phyloP scores from a whole-genome alignment of 2,888 invertebrate genomes.

The Auanema freiburgensis region DNA sequence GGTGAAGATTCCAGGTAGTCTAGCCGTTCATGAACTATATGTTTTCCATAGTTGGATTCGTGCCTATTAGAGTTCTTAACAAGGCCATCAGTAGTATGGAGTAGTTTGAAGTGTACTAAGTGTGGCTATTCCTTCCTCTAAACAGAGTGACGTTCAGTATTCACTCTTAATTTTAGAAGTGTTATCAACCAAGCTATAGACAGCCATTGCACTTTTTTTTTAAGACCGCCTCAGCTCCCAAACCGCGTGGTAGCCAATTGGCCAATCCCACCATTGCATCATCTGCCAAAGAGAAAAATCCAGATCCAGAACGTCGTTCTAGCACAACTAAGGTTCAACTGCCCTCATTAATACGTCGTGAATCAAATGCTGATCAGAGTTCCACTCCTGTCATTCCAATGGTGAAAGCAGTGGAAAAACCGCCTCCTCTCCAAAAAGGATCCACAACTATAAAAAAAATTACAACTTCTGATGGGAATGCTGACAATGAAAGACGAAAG shows the following conservation, averaged over 20 bases:
- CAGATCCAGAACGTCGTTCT: slow-evolving; percentile 2
- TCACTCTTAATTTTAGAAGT: no score
- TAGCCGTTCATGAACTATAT: no score
- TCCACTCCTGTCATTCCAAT: slow-evolving; percentile 20
- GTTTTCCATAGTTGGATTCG: no score
- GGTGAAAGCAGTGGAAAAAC: background rate
- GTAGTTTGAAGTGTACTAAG: no score
- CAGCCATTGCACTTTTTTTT: no score
- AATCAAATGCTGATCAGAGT: slow-evolving; percentile 18
- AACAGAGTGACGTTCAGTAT: no score
- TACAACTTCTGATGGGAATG: background rate
- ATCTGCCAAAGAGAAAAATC: slow-evolving; percentile 4
- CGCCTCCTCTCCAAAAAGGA: background rate
- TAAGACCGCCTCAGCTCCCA: background rate
- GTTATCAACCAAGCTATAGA: no score
- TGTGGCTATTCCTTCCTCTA: no score
- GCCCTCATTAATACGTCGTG: slow-evolving; percentile 10
- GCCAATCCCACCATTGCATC: slow-evolving; percentile 9
- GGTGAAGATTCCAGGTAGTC: no score
- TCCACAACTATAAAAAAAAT: no score
- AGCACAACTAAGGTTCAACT: background rate
- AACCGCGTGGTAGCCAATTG: background rate
- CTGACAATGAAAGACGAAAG: slow-evolving; percentile 6
- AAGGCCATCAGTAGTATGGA: no score
- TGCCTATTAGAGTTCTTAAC: no score